These are phyloP conservation scores for Trogon surrucura DNA, from an alignment of 2,113 vertebrate genomes.

Conservation along the genomic window DNA sequence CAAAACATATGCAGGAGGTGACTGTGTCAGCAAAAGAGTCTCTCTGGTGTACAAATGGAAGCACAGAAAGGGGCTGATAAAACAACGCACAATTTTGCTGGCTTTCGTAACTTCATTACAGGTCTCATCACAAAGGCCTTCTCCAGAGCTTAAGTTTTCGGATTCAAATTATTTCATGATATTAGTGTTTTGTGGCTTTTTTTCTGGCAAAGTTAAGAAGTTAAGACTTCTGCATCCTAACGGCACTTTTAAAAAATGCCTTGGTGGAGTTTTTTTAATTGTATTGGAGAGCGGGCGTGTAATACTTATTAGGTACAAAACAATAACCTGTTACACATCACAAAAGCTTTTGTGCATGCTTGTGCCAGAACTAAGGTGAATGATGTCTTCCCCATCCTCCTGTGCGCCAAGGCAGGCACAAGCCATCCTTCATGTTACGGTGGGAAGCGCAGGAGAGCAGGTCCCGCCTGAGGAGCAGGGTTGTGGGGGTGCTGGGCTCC, in stretches of 20 bases:
- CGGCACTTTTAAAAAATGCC: not conserved
- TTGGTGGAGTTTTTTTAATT: not conserved
- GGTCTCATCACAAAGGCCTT: not conserved
- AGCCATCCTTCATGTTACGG: rapidly evolving
- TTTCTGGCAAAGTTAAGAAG: not conserved
- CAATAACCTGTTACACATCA: not conserved
- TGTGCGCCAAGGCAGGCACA: not conserved
- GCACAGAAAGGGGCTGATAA: not conserved
- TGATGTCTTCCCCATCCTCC: not conserved
- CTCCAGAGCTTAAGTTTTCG: not conserved
- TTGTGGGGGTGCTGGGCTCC: rapidly evolving
- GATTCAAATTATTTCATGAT: not conserved
- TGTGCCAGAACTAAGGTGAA: not conserved
- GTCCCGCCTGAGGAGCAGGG: not conserved
- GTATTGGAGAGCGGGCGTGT: not conserved
- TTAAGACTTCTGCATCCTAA: not conserved
- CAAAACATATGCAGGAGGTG: not conserved
- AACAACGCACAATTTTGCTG: not conserved
- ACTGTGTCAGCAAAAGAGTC: not conserved
- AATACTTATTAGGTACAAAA: not conserved
- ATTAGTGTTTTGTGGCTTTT: not conserved
- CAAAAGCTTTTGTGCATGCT: not conserved
- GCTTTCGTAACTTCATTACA: not conserved
- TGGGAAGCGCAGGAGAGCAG: not conserved
- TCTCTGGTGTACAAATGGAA: not conserved